Conservation (phyloP, 2,797 vertebrate species). For the Nyctalus aviator region DNA sequence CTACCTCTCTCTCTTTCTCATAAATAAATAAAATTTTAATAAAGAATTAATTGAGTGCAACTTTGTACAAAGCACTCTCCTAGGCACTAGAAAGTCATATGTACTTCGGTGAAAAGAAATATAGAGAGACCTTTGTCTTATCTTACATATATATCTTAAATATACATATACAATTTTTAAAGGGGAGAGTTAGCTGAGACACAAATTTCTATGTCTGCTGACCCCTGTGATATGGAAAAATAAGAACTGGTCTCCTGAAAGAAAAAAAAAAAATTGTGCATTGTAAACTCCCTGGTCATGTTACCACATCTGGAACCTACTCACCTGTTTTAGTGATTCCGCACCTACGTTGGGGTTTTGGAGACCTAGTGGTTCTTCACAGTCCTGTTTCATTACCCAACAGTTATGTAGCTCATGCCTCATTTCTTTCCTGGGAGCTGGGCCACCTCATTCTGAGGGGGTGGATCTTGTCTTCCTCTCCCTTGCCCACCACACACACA, state of each 20-base stretch:
- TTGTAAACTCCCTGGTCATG: not conserved
- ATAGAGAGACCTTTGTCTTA: not conserved
- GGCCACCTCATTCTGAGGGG: not conserved
- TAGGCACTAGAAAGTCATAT: not conserved
- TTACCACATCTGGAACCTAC: not conserved
- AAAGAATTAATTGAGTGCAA: not conserved
- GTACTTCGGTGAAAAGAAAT: not conserved
- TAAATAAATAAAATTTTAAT: too few relatives aligned
- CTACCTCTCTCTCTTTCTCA: too few relatives aligned
- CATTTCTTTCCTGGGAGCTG: not conserved
- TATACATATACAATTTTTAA: not conserved
- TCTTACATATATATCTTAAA: not conserved
- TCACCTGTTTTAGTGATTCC: not conserved
- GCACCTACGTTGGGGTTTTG: fast-evolving
- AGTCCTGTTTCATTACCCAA: not conserved
- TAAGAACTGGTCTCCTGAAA: slow-evolving; percentile 3
- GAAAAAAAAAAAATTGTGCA: not conserved
- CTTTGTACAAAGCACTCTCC: not conserved
- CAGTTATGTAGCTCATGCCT: not conserved
- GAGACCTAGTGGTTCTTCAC: not conserved
- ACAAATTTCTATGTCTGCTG: slow-evolving; percentile 52
- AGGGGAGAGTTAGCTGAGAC: not conserved
- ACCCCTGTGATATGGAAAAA: not conserved
- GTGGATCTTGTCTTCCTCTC: not conserved
- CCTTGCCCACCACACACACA: not conserved